phyloP scores from a whole-genome alignment of 2,797 vertebrate genomes.

The Gobio occitaniae region DNA sequence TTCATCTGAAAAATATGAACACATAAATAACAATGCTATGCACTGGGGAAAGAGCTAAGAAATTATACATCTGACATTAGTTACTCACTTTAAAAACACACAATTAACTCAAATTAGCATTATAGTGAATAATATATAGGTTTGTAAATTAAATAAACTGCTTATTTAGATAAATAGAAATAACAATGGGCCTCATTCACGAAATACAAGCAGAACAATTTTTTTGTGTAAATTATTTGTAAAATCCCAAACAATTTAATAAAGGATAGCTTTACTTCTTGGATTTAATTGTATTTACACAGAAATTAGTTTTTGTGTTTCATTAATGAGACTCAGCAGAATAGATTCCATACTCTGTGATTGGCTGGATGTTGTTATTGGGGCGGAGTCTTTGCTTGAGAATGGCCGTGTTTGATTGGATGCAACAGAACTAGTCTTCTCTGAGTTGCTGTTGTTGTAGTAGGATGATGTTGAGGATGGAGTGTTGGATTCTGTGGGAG shows the following conservation, averaged over 20 bases:
- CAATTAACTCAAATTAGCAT: not conserved
- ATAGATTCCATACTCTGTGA: constrained; percentile 42
- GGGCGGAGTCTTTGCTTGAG: constrained; percentile 59
- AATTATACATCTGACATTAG: not conserved
- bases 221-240: not conserved
- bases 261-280: not conserved
- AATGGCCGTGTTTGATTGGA: constrained; percentile 47
- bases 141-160: not conserved
- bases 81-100: not conserved
- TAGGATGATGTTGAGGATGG: constrained; percentile 46
- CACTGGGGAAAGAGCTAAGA: not conserved
- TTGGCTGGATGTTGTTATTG: not conserved
- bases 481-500: constrained; percentile 44
- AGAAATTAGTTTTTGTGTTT: not conserved
- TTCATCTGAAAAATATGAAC: constrained; percentile 65
- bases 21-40: not conserved
- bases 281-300: not conserved
- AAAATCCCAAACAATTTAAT: not conserved
- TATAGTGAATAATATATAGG: not conserved
- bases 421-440: constrained; percentile 31
- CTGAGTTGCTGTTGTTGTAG: constrained; percentile 60
- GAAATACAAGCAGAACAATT: not conserved
- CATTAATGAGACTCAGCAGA: not conserved
- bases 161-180: not conserved
- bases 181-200: not conserved